phyloP scores from a whole-genome alignment of 35 echinoderm and acorn worm species.

The Apostichopus japonicus region DNA sequence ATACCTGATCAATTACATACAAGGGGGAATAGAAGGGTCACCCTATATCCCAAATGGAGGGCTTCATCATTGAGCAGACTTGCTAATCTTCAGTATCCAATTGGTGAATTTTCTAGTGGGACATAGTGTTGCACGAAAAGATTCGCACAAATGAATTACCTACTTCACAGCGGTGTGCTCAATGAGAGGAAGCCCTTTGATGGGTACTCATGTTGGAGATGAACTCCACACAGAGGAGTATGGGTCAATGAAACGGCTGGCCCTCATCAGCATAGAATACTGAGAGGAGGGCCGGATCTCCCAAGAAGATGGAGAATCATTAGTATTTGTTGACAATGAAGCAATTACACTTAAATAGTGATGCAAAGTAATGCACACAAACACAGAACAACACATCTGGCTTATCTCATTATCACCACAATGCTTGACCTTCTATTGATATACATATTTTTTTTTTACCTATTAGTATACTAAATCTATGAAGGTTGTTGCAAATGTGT shows the following conservation, averaged over 20 bases:
- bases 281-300: conserved; percentile 58
- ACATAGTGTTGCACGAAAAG: not conserved
- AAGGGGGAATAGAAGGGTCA: conserved; percentile 54
- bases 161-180: conserved; percentile 22
- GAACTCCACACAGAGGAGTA: conserved; percentile 30
- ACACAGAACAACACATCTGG: no score
- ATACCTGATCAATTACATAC: conserved; percentile 76
- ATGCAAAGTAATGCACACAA: no score
- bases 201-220: not conserved
- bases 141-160: not conserved
- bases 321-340: not conserved
- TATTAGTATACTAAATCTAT: no score
- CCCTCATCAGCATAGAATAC: conserved; percentile 61
- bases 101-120: not conserved
- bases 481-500: no score
- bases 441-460: no score
- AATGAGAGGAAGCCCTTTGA: conserved; percentile 47
- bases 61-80: conserved; percentile 82
- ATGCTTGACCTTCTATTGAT: no score
- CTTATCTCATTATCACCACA: no score
- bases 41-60: not conserved
- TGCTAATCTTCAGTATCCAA: not conserved
- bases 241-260: not conserved
- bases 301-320: not conserved
- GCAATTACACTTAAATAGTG: not conserved